Percentiles rank a stretch among this genome's conserved stretches.
Conservation (phyloP, 2,113 vertebrate genomes). For the Callipepla squamata region DNA sequence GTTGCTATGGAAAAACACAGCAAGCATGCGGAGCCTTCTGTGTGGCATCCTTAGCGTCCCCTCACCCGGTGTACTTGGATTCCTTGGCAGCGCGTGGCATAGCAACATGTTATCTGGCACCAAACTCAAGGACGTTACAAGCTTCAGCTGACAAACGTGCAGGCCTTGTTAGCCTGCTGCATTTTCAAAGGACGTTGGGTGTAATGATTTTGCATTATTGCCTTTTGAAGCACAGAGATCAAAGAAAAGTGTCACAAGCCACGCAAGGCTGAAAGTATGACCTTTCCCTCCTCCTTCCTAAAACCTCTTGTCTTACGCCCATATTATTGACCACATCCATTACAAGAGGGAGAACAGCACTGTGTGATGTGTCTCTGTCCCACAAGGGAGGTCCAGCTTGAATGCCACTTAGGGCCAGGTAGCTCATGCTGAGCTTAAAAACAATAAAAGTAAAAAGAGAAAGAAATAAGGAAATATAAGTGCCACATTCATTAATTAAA, state of each 20-base stretch:
- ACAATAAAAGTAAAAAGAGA: no score
- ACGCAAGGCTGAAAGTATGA: accelerated
- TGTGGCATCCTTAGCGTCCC: conserved; percentile 55
- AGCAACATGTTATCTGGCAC: conserved; percentile 42
- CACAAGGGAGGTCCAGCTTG: background rate
- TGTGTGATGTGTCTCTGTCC: background rate
- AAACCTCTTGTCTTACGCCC: background rate
- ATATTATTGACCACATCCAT: background rate
- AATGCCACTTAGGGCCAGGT: background rate
- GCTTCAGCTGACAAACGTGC: background rate
- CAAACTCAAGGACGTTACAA: background rate
- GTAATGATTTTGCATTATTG: background rate
- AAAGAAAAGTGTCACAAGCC: background rate
- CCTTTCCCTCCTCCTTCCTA: background rate
- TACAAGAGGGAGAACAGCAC: background rate
- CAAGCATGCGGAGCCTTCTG: conserved; percentile 57
- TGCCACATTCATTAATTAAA: background rate
- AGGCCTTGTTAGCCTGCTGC: background rate
- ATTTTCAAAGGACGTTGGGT: background rate
- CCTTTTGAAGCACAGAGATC: background rate
- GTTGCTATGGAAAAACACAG: conserved; percentile 74
- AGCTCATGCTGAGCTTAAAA: background rate
- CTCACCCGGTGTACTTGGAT: background rate
- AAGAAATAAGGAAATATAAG: background rate
- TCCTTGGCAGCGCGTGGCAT: conserved; percentile 19